Base-by-base conservation (phyloP, 2,888 invertebrate species). In the Cabera pusaria region DNA sequence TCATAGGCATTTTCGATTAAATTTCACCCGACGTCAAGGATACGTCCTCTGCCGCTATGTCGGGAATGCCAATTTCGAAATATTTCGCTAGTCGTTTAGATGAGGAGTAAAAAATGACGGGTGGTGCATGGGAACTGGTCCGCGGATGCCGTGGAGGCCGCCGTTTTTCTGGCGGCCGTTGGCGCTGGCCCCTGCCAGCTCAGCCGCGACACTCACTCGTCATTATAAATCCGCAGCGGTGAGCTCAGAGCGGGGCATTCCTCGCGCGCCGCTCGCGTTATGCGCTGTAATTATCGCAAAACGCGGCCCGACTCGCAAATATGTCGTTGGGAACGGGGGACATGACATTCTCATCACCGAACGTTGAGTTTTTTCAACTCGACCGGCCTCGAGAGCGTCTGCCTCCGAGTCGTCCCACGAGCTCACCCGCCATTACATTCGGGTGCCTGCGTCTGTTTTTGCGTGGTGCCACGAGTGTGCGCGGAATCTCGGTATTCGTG, bases 331-430 rank as follows among this genome's bases (percentile, higher is more conserved):
- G 77, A 84, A 82, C 85, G 78, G 75, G 60, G 72, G 83, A 87
- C 88, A 88, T 87, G 87, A 87, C 87, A 85, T 88, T 87, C 87
- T 87, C 87, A 87, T 87, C 88, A 87, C 87, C 83, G 71, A 86
- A 79, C 72, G 79, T 59, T 74, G 52, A 44, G 59, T 74, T 86
- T 86, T 87, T 85, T 76, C 68, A 61, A 43, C 59, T 62, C 68
- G 70, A 68, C 65, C 60, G 56, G 59, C 61, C 59, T 54, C 72
- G 56, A 78, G 72, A 74, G 72, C 68, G 73, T 67, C 61, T 67
- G 57, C 59, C 49, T 52, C 56, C 56, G 69, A 66, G 59, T 68
- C 74, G 77, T 85, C 84, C 78, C 84, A 84, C 83, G 85, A 76
- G 70, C 73, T 65, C 66, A 58, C 36, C 52, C 49, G 46, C 52